Percentiles rank a stretch among this genome's conserved stretches.
phyloP scores from a whole-genome alignment of 2,888 invertebrate species.

The Ecliptopera silaceata region DNA sequence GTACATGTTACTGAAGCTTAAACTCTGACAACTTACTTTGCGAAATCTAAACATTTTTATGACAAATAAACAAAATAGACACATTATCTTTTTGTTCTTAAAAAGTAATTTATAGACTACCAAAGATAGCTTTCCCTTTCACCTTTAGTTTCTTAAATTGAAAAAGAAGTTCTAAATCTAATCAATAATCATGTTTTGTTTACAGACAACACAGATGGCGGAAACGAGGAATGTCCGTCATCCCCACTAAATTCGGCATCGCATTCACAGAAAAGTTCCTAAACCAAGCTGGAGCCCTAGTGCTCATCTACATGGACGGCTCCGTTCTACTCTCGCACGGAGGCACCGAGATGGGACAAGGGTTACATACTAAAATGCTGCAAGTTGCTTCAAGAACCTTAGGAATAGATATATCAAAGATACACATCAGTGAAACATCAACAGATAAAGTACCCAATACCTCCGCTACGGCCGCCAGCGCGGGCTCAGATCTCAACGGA shows the following conservation, averaged over 20 bases:
- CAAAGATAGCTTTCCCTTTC: too few species aligned
- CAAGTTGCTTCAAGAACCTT: slow-evolving; percentile 92
- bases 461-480: slow-evolving; percentile 94
- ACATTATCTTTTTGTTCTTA: too few species aligned
- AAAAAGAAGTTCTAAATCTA: too few species aligned
- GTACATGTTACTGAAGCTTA: too few species aligned
- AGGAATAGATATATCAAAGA: slow-evolving; percentile 86
- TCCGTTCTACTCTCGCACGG: slow-evolving; percentile 95
- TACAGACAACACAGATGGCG: slow-evolving; percentile 90
- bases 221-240: slow-evolving; percentile 91
- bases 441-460: slow-evolving; percentile 97
- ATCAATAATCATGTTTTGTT: slow-evolving; percentile 30
- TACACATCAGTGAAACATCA: slow-evolving; percentile 91
- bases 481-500: slow-evolving; percentile 94
- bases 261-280: slow-evolving; percentile 89
- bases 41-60: too few species aligned
- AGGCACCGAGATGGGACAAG: slow-evolving; percentile 99
- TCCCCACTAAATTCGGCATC: slow-evolving; percentile 94
- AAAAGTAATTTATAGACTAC: too few species aligned
- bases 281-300: slow-evolving; percentile 94
- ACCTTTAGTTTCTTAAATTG: too few species aligned
- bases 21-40: too few species aligned
- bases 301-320: slow-evolving; percentile 94
- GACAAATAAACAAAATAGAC: too few species aligned
- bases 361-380: slow-evolving; percentile 97